These are phyloP conservation scores for Halictus quadricinctus DNA, from an alignment of 2,888 invertebrate species.

Conservation along the genomic window DNA sequence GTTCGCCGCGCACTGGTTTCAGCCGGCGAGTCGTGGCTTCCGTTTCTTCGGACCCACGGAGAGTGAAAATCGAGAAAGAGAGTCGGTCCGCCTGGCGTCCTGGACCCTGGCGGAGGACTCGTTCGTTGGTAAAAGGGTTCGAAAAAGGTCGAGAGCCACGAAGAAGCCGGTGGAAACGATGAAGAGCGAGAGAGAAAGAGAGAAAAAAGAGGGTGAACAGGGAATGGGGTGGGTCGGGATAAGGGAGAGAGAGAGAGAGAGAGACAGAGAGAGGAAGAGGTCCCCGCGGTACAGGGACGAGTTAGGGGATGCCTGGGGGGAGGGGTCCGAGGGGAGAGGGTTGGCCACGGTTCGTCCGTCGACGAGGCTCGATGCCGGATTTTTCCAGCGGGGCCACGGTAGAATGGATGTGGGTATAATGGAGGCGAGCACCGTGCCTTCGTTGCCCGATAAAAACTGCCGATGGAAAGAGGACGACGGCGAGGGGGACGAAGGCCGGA, in stretches of 20 bases:
- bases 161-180: slow-evolving; percentile 19
- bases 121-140: slow-evolving; percentile 56
- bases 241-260: slow-evolving; percentile 30
- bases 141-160: slow-evolving; percentile 56
- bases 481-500: slow-evolving; percentile 39
- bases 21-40: slow-evolving; percentile 43
- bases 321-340: slow-evolving; percentile 19
- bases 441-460: slow-evolving; percentile 71
- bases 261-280: slow-evolving; percentile 29
- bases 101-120: slow-evolving; percentile 25
- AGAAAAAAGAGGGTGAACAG: not conserved
- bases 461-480: slow-evolving; percentile 63
- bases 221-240: not conserved
- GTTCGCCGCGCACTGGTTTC: slow-evolving; percentile 39
- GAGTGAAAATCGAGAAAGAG: slow-evolving; percentile 56
- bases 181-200: not conserved
- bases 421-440: slow-evolving; percentile 72
- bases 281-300: slow-evolving; percentile 45
- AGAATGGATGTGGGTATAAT: slow-evolving; percentile 72
- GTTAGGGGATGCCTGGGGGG: slow-evolving; percentile 25
- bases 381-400: slow-evolving; percentile 68
- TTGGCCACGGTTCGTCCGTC: slow-evolving; percentile 54
- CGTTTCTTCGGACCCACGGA: slow-evolving; percentile 48
- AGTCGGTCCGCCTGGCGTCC: slow-evolving; percentile 22
- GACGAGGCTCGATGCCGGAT: slow-evolving; percentile 67